phyloP scores from a whole-genome alignment of 2,113 vertebrate genomes.

The Corapipo altera region DNA sequence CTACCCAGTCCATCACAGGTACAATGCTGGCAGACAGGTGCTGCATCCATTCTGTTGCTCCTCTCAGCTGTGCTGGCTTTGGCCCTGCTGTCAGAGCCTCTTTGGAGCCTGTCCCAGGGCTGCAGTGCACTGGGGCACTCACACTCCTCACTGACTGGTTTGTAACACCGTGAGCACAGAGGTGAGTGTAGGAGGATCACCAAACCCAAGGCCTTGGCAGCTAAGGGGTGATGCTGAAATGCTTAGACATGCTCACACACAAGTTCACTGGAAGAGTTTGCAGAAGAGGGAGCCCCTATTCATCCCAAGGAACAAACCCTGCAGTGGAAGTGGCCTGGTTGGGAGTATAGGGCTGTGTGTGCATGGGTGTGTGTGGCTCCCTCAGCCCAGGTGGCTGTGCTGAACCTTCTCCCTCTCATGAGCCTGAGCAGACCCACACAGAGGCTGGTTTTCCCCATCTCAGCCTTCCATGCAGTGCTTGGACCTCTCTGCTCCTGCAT shows the following conservation, averaged over 20 bases:
- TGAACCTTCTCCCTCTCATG: neutral
- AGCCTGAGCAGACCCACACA: neutral
- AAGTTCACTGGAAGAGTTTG: neutral
- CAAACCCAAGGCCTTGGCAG: neutral
- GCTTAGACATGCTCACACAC: neutral
- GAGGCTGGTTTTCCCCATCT: neutral
- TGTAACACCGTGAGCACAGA: neutral
- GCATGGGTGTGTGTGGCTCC: rapidly evolving
- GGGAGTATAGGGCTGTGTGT: neutral
- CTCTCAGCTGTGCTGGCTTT: neutral
- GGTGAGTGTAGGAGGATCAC: neutral
- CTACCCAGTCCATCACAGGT: neutral
- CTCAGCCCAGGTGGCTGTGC: neutral
- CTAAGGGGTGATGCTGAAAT: neutral
- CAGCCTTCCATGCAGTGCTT: rapidly evolving
- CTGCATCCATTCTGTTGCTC: neutral
- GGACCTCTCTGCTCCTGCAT: neutral
- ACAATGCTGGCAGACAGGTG: neutral
- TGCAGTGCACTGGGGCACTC: neutral
- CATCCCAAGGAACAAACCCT: neutral
- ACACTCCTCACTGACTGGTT: neutral
- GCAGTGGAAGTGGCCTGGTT: neutral
- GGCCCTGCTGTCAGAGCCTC: rapidly evolving
- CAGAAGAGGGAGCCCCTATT: neutral
- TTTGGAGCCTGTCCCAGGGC: neutral